Evolutionary conservation across 2,888 invertebrate species (phyloP).

Genomic region (Aporophyla nigra): DNA sequence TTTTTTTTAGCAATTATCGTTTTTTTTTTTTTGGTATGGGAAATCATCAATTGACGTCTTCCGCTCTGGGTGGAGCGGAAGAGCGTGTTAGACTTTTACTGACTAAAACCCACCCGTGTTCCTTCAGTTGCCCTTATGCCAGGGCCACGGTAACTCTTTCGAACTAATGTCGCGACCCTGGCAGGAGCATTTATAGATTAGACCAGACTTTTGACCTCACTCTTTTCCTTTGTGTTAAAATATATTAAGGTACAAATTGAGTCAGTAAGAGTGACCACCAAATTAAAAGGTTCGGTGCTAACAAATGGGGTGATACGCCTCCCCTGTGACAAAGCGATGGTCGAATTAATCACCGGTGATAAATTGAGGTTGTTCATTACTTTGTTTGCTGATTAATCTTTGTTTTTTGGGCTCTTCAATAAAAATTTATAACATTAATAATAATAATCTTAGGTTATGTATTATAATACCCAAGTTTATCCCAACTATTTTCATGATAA

Average conservation of each 20-base stretch:
- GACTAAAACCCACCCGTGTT: no score
- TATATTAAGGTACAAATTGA: conserved; percentile 10
- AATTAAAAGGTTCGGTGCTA: conserved; percentile 23
- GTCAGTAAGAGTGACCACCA: conserved; percentile 9
- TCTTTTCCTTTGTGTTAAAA: background rate
- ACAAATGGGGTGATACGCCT: conserved; percentile 20
- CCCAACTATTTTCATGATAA: no score
- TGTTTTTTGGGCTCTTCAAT: background rate
- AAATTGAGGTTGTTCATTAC: conserved; percentile 29
- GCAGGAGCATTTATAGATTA: no score
- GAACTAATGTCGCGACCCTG: no score
- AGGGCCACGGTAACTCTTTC: no score
- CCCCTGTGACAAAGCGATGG: conserved; percentile 12
- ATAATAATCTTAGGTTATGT: background rate
- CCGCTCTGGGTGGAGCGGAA: no score
- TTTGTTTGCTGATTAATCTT: background rate
- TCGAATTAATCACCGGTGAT: conserved; percentile 42
- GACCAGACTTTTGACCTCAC: background rate
- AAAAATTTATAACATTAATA: background rate
- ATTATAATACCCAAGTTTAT: no score
- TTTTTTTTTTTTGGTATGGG: no score
- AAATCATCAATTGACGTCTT: no score
- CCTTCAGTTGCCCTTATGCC: no score
- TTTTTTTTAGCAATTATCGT: no score
- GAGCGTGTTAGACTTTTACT: no score